Base-by-base conservation (phyloP, 2,113 vertebrate genomes). In the Plecturocebus donacophilus region DNA sequence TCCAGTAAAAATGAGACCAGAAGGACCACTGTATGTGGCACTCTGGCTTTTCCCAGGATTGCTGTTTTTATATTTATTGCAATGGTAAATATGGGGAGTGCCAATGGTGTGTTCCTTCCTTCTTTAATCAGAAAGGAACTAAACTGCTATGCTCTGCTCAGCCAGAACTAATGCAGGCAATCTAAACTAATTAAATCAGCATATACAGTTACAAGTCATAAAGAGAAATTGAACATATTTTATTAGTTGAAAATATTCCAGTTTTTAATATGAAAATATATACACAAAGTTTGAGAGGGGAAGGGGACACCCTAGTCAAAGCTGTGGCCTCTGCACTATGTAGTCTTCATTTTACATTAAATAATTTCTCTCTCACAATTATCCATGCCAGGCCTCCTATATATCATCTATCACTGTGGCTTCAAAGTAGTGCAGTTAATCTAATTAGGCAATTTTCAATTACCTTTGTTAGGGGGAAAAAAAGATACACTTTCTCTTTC, bases 361-460 rank as follows among this genome's bases (percentile, higher is more conserved):
- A 87, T 84, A 93, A 91, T 87, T 21, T 73, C 27, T 94, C 45
- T 73, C 76, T 90, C 21, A 85, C 38, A 80, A 61, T 91, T 77
- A 89, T 89, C 93, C 93, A 71, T 95, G 96, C 70, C 95, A 96
- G 49, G 35, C 5, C 4, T 84, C 49, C 58, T 88, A 94, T 87
- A 94, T 68, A 97, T 96, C 95, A 96, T 35, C 35, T 81, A 87
- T 95, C 75, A 84, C 76, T 91, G 47, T 81, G 75, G 45, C 84
- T 97, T 96, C 94, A 93, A 94, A 96, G 80, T 71, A 95, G 47
- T 90, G 52, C 90, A 76, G 75, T 96, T 97, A 97, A 96, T 97
- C 87, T 95, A 96, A 97, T 97, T 97, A 97, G 92, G 47, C 45
- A 81, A 96, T 94, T 97, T 96, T 96, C 96, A 96, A 96, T 97